A percentile compares a stretch with the other conserved stretches of the same genome.
phyloP scores from a whole-genome alignment of 2,113 vertebrate genomes.

The Oplegnathus fasciatus region DNA sequence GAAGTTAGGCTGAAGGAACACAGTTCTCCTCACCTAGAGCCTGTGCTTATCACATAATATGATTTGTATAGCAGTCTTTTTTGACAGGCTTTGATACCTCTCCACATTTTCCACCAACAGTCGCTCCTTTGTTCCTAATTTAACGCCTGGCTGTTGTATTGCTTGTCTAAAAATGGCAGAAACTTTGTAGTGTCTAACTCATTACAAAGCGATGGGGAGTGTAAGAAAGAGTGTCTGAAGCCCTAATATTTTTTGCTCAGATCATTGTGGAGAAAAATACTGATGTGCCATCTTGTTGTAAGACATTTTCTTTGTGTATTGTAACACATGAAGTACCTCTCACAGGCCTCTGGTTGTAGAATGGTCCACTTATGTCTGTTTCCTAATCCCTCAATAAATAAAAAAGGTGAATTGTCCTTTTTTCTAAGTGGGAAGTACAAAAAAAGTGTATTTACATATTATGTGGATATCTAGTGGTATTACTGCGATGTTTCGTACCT shows the following conservation, averaged over 20 bases:
- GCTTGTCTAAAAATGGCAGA: constrained; percentile 60
- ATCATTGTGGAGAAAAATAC: constrained; percentile 68
- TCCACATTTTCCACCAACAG: constrained; percentile 54
- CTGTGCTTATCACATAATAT: constrained; percentile 67
- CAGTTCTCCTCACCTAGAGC: constrained; percentile 58
- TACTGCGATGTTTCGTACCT: constrained; percentile 83
- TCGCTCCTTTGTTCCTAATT: constrained; percentile 59
- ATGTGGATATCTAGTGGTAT: constrained; percentile 83
- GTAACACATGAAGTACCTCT: constrained; percentile 83
- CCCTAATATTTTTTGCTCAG: constrained; percentile 59
- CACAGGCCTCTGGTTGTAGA: constrained; percentile 77
- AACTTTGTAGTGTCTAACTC: constrained; percentile 51
- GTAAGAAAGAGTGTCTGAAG: constrained; percentile 57
- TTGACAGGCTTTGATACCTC: constrained; percentile 67
- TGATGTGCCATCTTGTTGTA: constrained; percentile 80
- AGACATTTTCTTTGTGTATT: constrained; percentile 77
- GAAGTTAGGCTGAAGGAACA: constrained; percentile 73
- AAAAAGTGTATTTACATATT: constrained; percentile 82
- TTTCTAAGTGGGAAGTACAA: constrained; percentile 76
- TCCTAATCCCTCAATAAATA: constrained; percentile 66
- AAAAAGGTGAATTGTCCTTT: constrained; percentile 74
- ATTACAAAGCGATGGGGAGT: constrained; percentile 43
- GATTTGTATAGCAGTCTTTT: constrained; percentile 42
- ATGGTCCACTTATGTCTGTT: constrained; percentile 75
- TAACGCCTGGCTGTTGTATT: constrained; percentile 63